Conservation (phyloP, 2,113 vertebrate species). For the Corythaeola cristata region DNA sequence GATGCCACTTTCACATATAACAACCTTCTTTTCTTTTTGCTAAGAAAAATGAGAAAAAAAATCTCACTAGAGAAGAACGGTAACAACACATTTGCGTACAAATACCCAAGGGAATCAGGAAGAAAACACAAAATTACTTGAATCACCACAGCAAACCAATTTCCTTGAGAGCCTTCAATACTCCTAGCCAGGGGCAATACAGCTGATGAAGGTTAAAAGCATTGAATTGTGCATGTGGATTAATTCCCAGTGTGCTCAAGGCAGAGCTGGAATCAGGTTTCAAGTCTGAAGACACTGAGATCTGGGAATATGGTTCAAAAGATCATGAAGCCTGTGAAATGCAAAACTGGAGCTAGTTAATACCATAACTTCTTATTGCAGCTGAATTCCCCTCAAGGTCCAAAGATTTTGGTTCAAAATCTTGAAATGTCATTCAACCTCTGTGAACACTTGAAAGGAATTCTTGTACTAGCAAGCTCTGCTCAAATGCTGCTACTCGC, state of each 20-base stretch:
- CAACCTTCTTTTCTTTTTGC: neutral
- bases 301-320: neutral
- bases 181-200: neutral
- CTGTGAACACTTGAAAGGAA: neutral
- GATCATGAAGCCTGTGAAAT: neutral
- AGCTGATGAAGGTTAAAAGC: neutral
- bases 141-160: neutral
- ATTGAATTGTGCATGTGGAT: neutral
- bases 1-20: neutral
- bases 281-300: neutral
- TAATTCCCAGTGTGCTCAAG: neutral
- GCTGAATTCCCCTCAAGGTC: neutral
- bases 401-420: neutral
- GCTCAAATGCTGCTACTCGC: neutral
- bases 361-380: neutral
- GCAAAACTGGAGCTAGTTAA: neutral
- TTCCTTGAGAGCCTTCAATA: neutral
- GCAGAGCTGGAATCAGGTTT: neutral
- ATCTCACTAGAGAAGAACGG: neutral
- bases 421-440: neutral
- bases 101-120: neutral
- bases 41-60: neutral
- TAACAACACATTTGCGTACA: neutral
- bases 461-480: neutral
- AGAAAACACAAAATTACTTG: neutral